Conservation (phyloP, 2,797 vertebrate genomes). For the Ceryle rudis region DNA sequence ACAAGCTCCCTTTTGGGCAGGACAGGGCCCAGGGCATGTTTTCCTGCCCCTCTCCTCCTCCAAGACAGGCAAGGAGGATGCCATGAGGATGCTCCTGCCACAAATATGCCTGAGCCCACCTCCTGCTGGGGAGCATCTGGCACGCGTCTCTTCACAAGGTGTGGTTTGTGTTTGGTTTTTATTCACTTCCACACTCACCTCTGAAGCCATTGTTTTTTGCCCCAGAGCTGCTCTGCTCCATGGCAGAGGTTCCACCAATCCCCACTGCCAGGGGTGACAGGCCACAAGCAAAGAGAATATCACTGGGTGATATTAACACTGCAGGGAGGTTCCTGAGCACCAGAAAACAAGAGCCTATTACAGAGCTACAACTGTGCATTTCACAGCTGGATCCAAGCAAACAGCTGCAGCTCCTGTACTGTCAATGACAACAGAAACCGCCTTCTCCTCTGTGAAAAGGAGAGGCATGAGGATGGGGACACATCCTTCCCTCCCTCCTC, state of each 20-base stretch:
- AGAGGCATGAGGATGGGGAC: rapidly evolving
- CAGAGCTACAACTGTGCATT: not conserved
- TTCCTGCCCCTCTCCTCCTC: not conserved
- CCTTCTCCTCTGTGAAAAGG: not conserved
- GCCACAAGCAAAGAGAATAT: not conserved
- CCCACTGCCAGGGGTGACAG: rapidly evolving
- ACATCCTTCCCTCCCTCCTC: not conserved
- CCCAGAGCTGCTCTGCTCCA: not conserved
- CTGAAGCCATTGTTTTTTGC: not conserved
- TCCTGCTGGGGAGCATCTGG: not conserved
- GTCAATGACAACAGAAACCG: not conserved
- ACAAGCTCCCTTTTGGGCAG: not conserved
- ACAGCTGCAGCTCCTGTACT: not conserved
- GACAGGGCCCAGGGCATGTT: not conserved
- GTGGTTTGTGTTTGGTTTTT: not conserved
- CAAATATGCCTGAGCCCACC: rapidly evolving
- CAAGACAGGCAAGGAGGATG: not conserved
- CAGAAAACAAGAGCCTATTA: not conserved
- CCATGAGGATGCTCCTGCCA: not conserved
- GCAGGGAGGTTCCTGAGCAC: not conserved
- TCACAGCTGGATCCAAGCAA: not conserved
- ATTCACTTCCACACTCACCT: not conserved
- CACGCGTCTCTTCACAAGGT: not conserved
- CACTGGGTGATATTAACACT: not conserved
- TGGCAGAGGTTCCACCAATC: rapidly evolving